Base-by-base conservation (phyloP, 2,888 invertebrate species). In the Nephrotoma appendiculata region DNA sequence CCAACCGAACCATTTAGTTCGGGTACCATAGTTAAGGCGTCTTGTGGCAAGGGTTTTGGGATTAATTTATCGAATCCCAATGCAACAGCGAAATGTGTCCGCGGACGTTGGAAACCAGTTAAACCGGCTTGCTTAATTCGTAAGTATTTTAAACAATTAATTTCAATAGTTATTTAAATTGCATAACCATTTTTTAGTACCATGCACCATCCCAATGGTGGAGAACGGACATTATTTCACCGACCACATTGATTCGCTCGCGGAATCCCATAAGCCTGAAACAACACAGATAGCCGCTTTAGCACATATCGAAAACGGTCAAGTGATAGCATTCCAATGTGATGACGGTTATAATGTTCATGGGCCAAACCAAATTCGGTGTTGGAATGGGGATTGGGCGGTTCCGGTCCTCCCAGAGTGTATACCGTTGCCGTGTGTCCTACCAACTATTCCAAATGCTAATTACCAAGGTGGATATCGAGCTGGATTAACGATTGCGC, bases 31-130 rank as follows among this genome's bases (percentile, higher is more conserved):
- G 94, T 97, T 0, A 93, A 94, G 88, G 94, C 96, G 52, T 95
- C 95, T 0, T 97, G 97, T 90, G 95, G 95, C 0, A 94, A 95
- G 88, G 96, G 96, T 4, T 96, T 96, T 89, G 94, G 94, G 11
- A 92, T 96, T 4, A 97, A 96, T 90, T 92, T 96, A 87, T 94
- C 94, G 87, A 93, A 93, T 31, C 93, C 93, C 86, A 96, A 96
- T 89, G 93, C 94, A 3, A 96, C 96, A 0, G 95, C 95, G 0
- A 95, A 95, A 89, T 98, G 98, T 90, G 94, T 95, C 3, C 93
- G 96, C 88, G 97, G 98, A 0, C 93, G 95, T 88, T 98, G 98
- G 98, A 96, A 95, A 89, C 97, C 97, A 0, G 94, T 94, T 88
- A 95, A 94, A 89, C 97, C 98, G 0, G 93, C 94, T 89, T 98